A percentile compares a stretch with the other conserved stretches of the same genome.
phyloP scores from a whole-genome alignment of 2,888 invertebrate genomes.

The Hoplodrina ambigua region DNA sequence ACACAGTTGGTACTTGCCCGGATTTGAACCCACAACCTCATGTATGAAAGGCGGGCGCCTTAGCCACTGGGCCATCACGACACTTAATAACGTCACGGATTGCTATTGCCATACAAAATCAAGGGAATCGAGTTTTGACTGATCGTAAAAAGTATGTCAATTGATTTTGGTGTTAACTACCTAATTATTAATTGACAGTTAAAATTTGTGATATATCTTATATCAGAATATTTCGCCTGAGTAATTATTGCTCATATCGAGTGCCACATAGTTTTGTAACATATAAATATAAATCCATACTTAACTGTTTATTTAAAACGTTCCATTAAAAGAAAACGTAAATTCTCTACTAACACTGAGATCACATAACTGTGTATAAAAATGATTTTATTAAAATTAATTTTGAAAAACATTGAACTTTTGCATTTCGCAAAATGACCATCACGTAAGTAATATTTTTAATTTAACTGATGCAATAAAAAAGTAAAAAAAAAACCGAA shows the following conservation, averaged over 20 bases:
- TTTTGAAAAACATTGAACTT: constrained; percentile 1
- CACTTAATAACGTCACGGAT: too few species aligned
- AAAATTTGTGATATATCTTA: not conserved
- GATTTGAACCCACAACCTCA: too few species aligned
- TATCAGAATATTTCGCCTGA: constrained; percentile 11
- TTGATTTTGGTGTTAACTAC: not conserved
- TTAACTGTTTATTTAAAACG: not conserved
- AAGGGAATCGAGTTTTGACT: too few species aligned
- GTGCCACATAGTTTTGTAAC: not conserved
- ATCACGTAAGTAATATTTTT: constrained; percentile 19
- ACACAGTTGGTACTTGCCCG: too few species aligned
- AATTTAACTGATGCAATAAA: constrained; percentile 41
- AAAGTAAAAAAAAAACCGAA: constrained; percentile 50
- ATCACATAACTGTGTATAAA: constrained; percentile 35
- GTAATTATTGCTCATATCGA: not conserved
- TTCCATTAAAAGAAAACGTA: constrained; percentile 29
- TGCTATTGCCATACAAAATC: too few species aligned
- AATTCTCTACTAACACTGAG: constrained; percentile 44
- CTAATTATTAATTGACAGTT: not conserved
- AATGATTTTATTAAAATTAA: constrained; percentile 1
- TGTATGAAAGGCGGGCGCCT: too few species aligned
- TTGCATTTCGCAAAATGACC: constrained; percentile 29
- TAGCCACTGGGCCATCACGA: too few species aligned
- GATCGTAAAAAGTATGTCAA: too few species aligned
- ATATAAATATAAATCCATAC: not conserved